Conservation (phyloP, 2,888 invertebrate species). For the Schizotus pectinicornis region DNA sequence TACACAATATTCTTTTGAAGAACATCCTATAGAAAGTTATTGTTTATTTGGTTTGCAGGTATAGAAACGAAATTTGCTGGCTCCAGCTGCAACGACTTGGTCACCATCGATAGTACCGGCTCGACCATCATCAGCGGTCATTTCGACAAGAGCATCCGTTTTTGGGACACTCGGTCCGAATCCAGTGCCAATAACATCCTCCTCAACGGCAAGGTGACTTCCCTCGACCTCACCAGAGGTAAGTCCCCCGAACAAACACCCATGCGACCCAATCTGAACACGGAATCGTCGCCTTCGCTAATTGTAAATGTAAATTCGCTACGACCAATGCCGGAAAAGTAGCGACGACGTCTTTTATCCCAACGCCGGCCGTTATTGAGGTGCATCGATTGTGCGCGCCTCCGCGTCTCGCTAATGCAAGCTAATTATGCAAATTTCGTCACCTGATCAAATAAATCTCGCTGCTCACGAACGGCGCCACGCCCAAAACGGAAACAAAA, state of each 20-base stretch:
- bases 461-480: conserved; percentile 37
- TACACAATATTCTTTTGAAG: no score
- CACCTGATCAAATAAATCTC: conserved; percentile 51
- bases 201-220: conserved; percentile 93
- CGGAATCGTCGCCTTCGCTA: conserved; percentile 29
- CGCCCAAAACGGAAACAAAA: conserved; percentile 41
- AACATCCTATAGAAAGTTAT: no score
- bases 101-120: conserved; percentile 85
- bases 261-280: conserved; percentile 30
- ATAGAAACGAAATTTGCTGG: conserved; percentile 94
- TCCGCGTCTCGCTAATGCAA: conserved; percentile 40
- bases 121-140: conserved; percentile 96
- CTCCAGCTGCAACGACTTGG: conserved; percentile 96
- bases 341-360: neutral
- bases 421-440: conserved; percentile 51
- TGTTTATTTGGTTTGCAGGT: conserved; percentile 61
- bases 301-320: conserved; percentile 42
- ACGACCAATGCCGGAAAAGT: conserved; percentile 32
- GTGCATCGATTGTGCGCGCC: conserved; percentile 8
- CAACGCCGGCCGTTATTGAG: neutral
- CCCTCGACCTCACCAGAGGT: conserved; percentile 92
- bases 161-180: conserved; percentile 95
- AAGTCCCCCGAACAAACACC: conserved; percentile 39
- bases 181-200: conserved; percentile 84
- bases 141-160: conserved; percentile 94